Evolutionary conservation across 2,797 vertebrate species (phyloP).

Genomic region (Sebastiscus albofasciatus): DNA sequence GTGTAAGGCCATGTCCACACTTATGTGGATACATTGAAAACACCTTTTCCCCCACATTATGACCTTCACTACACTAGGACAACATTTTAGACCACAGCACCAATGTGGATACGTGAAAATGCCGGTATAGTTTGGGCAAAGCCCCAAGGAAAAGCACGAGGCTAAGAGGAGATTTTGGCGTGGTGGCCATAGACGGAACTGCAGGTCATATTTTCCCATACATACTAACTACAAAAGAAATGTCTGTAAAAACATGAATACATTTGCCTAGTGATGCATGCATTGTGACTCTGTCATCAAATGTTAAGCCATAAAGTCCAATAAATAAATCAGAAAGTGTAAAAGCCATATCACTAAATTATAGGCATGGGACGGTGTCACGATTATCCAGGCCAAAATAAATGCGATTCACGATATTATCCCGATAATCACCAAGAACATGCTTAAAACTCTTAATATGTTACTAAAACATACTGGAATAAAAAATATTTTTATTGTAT

Average conservation of each 20-base stretch:
- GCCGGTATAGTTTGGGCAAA: background rate
- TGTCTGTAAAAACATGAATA: background rate
- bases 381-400: background rate
- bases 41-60: background rate
- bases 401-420: background rate
- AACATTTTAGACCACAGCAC: background rate
- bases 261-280: background rate
- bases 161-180: background rate
- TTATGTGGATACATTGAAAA: background rate
- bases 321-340: background rate
- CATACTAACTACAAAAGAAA: background rate
- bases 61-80: background rate
- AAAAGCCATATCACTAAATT: background rate
- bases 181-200: background rate
- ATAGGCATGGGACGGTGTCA: background rate
- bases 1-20: background rate
- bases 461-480: background rate
- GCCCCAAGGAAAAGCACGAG: background rate
- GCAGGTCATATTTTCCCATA: background rate
- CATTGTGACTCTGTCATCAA: background rate
- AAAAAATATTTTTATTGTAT: no score
- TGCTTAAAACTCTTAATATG: no score
- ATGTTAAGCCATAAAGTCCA: background rate
- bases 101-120: background rate
- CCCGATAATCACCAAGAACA: background rate